Base-by-base conservation (phyloP, 2,797 vertebrate genomes). In the Sternarchorhynchus goeldii region DNA sequence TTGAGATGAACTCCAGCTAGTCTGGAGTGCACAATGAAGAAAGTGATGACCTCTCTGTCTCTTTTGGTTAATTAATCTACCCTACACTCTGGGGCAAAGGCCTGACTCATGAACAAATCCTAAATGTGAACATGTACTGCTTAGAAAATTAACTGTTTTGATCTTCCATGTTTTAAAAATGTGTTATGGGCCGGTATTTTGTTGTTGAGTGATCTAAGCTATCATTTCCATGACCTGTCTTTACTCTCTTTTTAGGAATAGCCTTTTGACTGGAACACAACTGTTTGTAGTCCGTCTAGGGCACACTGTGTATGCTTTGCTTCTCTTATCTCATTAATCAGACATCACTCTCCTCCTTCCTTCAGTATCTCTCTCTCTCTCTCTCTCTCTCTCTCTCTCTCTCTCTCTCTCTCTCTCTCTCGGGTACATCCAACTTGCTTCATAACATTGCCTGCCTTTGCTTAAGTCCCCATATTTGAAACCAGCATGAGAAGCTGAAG, bases 361-460 rank as follows among this genome's bases (percentile, higher is more conserved):
- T 36, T 4, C 6, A 36, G 34, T 36, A 36, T 36, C 6, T 36
- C 6, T 36, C 34, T 36, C 34, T 36, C 34, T 36, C 34, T 36
- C 34, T 36, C 34, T 36, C 34, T 36, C 34, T 36, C 34, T 36
- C 34, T 36, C 34, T 36, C 34, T 36, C 34, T 36, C 34, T 36
- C 34, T 36, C 21, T 14, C n/a, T 31, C 39, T 68, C 71, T 75
- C 73, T 14, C n/a, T 31, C 39, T 68, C 71, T 75, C 73, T 57
- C 10, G 10, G 55, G 56, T 59, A 36, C 56, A 21, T 10, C 39
- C 34, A 32, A 68, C 25, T 25, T 25, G 25, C 25, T 2, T 60
- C 39, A 34, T 50, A 59, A 8, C 69, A 77, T 69, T 77, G 75
- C 34, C 41, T 56, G 16, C 20, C 57, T 25, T 53, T 21, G 20